These are phyloP conservation scores for Coracopsis vasa DNA, from an alignment of 2,113 vertebrate species.

Conservation along the genomic window DNA sequence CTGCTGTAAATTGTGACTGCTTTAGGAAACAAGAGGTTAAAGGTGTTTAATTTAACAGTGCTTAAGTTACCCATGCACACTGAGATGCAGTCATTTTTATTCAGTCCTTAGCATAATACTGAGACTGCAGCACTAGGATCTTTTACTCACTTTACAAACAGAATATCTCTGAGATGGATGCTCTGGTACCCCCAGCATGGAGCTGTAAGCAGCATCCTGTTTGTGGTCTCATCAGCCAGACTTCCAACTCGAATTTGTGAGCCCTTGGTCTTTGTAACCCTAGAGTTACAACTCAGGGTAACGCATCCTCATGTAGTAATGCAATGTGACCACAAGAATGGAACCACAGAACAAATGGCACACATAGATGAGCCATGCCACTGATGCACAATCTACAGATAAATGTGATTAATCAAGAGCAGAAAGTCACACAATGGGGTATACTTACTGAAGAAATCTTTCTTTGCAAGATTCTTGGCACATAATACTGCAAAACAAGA, in stretches of 20 bases:
- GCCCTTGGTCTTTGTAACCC: neutral
- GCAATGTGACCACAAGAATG: neutral
- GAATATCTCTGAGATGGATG: neutral
- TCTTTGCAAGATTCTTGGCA: constrained; percentile 99
- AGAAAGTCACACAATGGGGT: neutral
- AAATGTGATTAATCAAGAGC: neutral
- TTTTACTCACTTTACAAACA: neutral
- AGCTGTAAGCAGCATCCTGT: neutral
- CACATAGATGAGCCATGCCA: neutral
- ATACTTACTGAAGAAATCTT: constrained; percentile 99
- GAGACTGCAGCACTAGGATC: neutral
- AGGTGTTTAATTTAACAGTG: neutral
- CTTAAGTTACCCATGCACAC: neutral
- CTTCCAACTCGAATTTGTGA: neutral
- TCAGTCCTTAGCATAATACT: neutral
- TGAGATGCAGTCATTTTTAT: neutral
- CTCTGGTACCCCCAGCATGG: neutral
- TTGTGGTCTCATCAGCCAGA: neutral
- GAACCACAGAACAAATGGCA: neutral
- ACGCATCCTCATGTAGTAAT: accelerated
- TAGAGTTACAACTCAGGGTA: neutral
- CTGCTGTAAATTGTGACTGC: neutral
- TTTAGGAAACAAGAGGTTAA: neutral
- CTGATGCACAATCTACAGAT: neutral
- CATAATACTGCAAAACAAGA: constrained; percentile 90